Evolutionary conservation across 2,113 vertebrate species (phyloP), one percentile per base, ranked within the genome.

Genomic region (Seriola quinqueradiata): DNA sequence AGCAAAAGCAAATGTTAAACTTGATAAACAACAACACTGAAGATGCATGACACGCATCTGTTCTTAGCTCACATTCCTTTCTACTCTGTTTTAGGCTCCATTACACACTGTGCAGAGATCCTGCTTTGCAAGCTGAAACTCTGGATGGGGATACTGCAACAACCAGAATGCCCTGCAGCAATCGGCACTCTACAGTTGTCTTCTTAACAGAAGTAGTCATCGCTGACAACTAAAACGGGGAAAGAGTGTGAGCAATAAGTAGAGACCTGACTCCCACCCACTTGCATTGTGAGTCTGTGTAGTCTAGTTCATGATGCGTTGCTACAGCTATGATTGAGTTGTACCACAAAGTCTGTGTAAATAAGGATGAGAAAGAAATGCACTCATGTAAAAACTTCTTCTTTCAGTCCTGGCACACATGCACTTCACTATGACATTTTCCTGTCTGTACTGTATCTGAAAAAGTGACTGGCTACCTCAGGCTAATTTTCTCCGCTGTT

Each of bases 141-240:
- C 67, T 34, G 50, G 75, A 68, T 38, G 58, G 67, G 58, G 63
- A 85, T 28, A 67, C 66, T 70, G 71, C 79, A 88, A 85, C 90
- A 64, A 70, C 77, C 86, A 83, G 12, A 71, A 84, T 83, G 80
- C 70, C 86, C 88, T 59, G 77, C 75, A 87, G 81, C 83, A 57
- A 79, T 28, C 76, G 34, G 25, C 4, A n/a, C 61, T 79, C 23
- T 68, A 55, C 52, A 68, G 68, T 77, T 59, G 77, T 78, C 69
- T 81, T 59, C 40, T 66, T 69, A 85, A 61, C 34, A 79, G 55
- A 77, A 81, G 46, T 25, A 63, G 58, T 83, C 72, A 78, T 61
- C 2, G 34, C 63, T 70, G 78, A 88, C 79, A 84, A 68, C 42
- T n/a, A 60, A 32, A 48, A 77, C 54, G 23, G 87, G 42, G 32